Conservation (phyloP, 2,888 invertebrate species). For the Deilephila elpenor region DNA sequence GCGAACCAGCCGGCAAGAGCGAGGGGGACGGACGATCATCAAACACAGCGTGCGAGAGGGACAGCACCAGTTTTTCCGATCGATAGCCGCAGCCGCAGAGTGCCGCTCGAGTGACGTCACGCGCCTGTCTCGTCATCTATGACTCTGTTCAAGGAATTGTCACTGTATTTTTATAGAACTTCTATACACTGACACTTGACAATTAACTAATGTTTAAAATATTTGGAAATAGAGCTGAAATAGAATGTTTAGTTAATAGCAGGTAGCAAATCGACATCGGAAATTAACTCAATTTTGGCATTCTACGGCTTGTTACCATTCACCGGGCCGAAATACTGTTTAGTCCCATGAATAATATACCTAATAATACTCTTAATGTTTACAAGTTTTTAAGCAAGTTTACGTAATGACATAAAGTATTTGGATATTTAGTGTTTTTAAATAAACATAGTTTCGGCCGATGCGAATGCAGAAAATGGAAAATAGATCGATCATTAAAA, state of each 20-base stretch:
- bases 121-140: constrained; percentile 82
- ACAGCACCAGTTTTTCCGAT: constrained; percentile 74
- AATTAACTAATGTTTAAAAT: constrained; percentile 1
- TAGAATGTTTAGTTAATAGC: constrained; percentile 4
- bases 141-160: constrained; percentile 79
- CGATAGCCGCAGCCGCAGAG: constrained; percentile 85
- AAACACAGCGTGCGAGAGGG: constrained; percentile 65
- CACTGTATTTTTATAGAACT: constrained; percentile 65
- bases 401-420: not conserved
- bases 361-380: too few relatives aligned
- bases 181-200: not conserved
- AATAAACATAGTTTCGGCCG: not conserved
- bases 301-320: constrained; percentile 17
- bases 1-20: constrained; percentile 60
- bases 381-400: not conserved
- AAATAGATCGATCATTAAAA: constrained; percentile 26
- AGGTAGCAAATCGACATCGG: constrained; percentile 19
- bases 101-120: constrained; percentile 81
- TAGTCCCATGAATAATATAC: constrained; percentile 10
- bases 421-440: not conserved
- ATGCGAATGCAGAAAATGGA: not conserved
- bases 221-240: constrained; percentile 9
- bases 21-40: constrained; percentile 63
- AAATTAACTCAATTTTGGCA: constrained; percentile 24
- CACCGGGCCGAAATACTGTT: not conserved